A percentile compares a stretch with the other conserved stretches of the same genome.
Evolutionary conservation across 2,797 vertebrate species (phyloP).

Genomic region (Crypturellus tataupa): DNA sequence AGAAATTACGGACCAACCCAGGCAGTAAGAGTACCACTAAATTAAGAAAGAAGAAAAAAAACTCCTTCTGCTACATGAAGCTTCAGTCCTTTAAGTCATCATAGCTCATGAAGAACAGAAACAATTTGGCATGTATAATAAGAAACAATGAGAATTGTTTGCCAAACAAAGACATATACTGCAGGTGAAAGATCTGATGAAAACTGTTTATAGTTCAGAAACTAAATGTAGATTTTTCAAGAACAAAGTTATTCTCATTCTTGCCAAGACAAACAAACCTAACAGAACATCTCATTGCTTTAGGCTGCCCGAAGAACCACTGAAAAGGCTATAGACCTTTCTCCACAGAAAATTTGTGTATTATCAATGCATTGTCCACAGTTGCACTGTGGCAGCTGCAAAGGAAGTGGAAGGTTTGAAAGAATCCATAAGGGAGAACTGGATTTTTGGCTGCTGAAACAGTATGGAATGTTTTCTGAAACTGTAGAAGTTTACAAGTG

Average conservation of each 20-base stretch:
- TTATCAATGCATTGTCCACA: conserved; percentile 37
- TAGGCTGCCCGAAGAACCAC: conserved; percentile 39
- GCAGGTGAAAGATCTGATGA: conserved; percentile 68
- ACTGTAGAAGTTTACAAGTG: conserved; percentile 5
- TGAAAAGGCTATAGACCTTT: conserved; percentile 20
- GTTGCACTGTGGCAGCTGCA: conserved; percentile 57
- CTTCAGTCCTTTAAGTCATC: conserved; percentile 26
- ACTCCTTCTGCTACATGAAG: neutral
- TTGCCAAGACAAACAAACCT: conserved; percentile 69
- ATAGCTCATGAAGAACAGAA: conserved; percentile 48
- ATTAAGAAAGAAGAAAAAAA: neutral
- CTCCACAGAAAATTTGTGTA: conserved; percentile 28
- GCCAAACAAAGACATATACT: conserved; percentile 58
- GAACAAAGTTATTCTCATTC: conserved; percentile 34
- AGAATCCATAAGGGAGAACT: conserved; percentile 36
- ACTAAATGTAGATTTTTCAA: conserved; percentile 55
- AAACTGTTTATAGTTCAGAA: conserved; percentile 64
- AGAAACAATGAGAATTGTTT: conserved; percentile 64
- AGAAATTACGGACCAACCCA: neutral
- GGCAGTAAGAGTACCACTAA: neutral
- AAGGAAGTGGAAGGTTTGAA: conserved; percentile 56
- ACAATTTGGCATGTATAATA: conserved; percentile 60
- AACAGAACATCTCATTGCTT: conserved; percentile 53
- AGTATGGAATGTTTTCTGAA: conserved; percentile 36
- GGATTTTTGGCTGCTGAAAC: conserved; percentile 52